Evolutionary conservation across 2,888 invertebrate species (phyloP), one percentile per base, ranked within the genome.

Genomic region (Elaeidobius kamerunicus): DNA sequence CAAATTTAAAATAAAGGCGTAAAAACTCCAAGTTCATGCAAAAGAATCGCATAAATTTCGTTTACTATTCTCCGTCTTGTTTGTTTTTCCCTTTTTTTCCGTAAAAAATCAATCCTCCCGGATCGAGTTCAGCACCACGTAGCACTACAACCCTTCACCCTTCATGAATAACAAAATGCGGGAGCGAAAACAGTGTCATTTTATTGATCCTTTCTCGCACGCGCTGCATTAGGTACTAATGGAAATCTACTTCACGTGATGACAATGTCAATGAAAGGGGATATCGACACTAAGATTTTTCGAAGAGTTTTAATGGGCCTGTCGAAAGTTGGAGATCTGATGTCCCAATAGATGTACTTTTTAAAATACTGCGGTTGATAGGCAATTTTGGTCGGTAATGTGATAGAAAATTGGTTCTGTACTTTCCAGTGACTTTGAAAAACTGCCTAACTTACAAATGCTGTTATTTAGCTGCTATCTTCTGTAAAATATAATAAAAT

Each of bases 171-270:
- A 59, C 56, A 59, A 60, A 60, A 52, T 51, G 57, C 44, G 39
- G 35, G 41, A 49, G 38, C 36, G 46, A 50, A 47, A 50, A 50
- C 49, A 51, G 55, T 60, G 56, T 54, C 52, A 51, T 56, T 54
- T 27, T 48, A 42, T 51, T 56, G 63, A 62, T 62, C 50, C 55
- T 55, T 56, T 62, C 55, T 57, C 56, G 48, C 57, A 54, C 57
- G 55, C 50, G 55, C 55, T 58, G 58, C 60, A 61, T 63, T 63
- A 59, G 52, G 52, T 57, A 47, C 53, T 63, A 62, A 63, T 63
- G 60, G 61, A 61, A 61, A 59, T 59, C 61, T 57, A 60, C 60
- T 64, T 61, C 57, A 60, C 61, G 60, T 60, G 61, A 61, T 61
- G 55, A 59, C 57, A 60, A 60, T 61, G 63, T 60, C 61, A 62